Evolutionary conservation across 2,797 vertebrate species (phyloP), one percentile per base, ranked within the genome.

Genomic region (Anas acuta): DNA sequence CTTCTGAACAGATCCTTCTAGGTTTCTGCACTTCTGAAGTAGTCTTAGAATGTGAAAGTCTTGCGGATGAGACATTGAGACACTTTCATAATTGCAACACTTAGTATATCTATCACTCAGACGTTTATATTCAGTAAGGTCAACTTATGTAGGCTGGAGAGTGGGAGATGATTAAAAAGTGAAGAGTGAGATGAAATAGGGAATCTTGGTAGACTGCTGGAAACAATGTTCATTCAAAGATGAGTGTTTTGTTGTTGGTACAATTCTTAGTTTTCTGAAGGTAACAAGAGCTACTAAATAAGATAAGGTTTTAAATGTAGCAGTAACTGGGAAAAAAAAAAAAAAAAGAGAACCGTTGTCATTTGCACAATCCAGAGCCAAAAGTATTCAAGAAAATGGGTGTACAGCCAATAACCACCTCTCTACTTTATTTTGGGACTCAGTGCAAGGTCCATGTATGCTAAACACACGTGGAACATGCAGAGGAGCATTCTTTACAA

Each of bases 331-430:
- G 7, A 3, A 7, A 28, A 56, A 13, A 28, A 56, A 35, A 3
- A 7, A 25, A 57, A 51, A 4, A 32, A n/a, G 8, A 28, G 7
- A 20, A 20, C n/a, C 79, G 4, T 9, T n/a, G 13, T 43, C 2
- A 5, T 12, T 8, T 2, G 0, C 56, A 45, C 18, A 61, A 41
- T 73, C 22, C 25, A 37, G 21, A 37, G 30, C 20, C 33, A 56
- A 84, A 78, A 35, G 1, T 13, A 65, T 19, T 56, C 26, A 28
- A 35, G 37, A 80, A 74, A 65, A 37, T 7, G 15, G 15, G 8
- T 5, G 8, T 6, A 18, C 32, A 56, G 32, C 21, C 5, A 49
- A 13, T 3, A 2, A 10, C 11, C 11, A 13, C 1, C 1, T 45
- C 30, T 74, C 11, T 41, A 35, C 39, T 60, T 61, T 69, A 6